These are phyloP conservation scores for Dicaeum eximium DNA, from an alignment of 2,113 vertebrate genomes.

Conservation along the genomic window DNA sequence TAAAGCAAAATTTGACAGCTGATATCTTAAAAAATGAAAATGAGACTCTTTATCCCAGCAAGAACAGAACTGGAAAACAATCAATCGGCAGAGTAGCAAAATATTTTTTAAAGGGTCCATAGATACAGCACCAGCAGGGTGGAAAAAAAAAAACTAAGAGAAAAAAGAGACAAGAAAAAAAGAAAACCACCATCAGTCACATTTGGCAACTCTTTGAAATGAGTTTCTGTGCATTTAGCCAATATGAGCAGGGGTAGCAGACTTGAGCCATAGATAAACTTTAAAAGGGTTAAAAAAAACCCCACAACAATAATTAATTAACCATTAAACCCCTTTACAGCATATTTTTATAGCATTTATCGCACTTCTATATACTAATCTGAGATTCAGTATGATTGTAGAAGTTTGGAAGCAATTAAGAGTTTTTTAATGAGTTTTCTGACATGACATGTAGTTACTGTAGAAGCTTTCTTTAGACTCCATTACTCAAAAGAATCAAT, in stretches of 20 bases:
- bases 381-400: not conserved
- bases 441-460: not conserved
- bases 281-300: not conserved
- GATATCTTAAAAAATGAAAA: not conserved
- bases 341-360: not conserved
- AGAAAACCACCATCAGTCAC: not conserved
- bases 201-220: not conserved
- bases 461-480: not conserved
- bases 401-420: conserved; percentile 27
- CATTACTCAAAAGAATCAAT: not conserved
- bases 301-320: not conserved
- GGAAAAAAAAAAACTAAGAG: not conserved
- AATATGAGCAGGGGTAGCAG: not conserved
- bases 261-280: not conserved
- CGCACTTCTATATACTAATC: not conserved
- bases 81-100: not conserved
- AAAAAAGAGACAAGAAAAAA: not conserved
- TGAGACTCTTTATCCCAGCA: not conserved
- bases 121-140: fast-evolving
- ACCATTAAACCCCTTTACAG: not conserved
- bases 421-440: conserved; percentile 2
- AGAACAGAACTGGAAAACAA: not conserved
- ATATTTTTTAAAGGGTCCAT: not conserved
- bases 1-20: not conserved
- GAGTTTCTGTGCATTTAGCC: not conserved